Conservation (phyloP, 1,140 invertebrate genomes). For the Centruroides sculpturatus region DNA sequence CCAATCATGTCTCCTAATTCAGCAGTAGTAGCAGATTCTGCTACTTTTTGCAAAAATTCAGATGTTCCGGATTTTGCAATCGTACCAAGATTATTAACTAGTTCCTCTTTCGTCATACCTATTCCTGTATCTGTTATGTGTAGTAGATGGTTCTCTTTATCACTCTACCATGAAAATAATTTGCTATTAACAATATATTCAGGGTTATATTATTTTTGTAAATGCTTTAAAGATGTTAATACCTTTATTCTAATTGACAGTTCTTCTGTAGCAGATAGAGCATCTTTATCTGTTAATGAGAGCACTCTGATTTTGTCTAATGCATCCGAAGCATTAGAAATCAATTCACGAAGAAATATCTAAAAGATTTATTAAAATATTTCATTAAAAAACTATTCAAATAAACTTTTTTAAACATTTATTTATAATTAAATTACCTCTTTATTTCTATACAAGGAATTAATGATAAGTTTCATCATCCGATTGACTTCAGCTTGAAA, state of each 20-base stretch:
- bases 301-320: slow-evolving; percentile 88
- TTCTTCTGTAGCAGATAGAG: slow-evolving; percentile 58
- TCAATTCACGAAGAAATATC: slow-evolving; percentile 96
- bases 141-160: slow-evolving; percentile 85
- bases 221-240: neutral
- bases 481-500: slow-evolving; percentile 95
- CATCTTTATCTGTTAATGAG: slow-evolving; percentile 69
- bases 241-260: slow-evolving; percentile 81
- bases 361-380: slow-evolving; percentile 42
- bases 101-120: slow-evolving; percentile 91
- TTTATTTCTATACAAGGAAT: slow-evolving; percentile 99
- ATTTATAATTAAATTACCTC: slow-evolving; percentile 35
- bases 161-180: slow-evolving; percentile 39
- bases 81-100: slow-evolving; percentile 93
- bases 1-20: slow-evolving; percentile 77
- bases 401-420: neutral
- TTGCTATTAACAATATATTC: no score
- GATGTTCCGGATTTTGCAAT: slow-evolving; percentile 99
- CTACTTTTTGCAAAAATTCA: slow-evolving; percentile 90
- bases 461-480: slow-evolving; percentile 97
- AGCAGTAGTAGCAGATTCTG: slow-evolving; percentile 45
- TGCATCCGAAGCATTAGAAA: slow-evolving; percentile 79
- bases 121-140: slow-evolving; percentile 95
- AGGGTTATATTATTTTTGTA: no score
- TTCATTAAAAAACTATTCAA: slow-evolving; percentile 60